phyloP scores from a whole-genome alignment of 2,113 vertebrate genomes.

The Phoenicopterus ruber region DNA sequence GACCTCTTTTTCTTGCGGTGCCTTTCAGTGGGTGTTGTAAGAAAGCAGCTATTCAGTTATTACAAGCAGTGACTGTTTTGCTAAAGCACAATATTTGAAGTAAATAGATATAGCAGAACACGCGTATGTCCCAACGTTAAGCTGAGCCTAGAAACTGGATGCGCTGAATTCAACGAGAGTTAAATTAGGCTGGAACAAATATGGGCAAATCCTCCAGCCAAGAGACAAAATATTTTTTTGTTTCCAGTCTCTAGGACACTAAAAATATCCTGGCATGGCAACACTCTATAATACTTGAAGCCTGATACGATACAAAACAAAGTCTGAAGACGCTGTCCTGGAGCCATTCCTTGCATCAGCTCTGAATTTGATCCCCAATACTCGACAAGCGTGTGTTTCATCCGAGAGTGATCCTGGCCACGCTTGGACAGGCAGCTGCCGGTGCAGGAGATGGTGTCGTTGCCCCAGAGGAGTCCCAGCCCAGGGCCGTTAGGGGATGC shows the following conservation, averaged over 20 bases:
- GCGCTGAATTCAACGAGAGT: background rate
- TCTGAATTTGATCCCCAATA: background rate
- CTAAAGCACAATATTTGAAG: background rate
- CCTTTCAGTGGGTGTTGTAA: conserved; percentile 17
- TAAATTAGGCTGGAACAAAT: conserved; percentile 34
- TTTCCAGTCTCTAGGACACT: conserved; percentile 30
- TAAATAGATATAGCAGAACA: background rate
- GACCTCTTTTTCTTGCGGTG: background rate
- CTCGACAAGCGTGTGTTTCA: background rate
- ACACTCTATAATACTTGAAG: background rate
- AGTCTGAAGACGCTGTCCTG: background rate
- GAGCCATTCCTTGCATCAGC: background rate
- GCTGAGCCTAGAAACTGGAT: conserved; percentile 51
- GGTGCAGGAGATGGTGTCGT: background rate
- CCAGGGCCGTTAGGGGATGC: background rate
- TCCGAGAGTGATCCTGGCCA: background rate
- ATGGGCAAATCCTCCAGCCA: conserved; percentile 33
- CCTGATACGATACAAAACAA: background rate
- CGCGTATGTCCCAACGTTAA: background rate
- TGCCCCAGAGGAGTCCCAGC: too few relatives aligned
- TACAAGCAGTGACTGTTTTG: conserved; percentile 29
- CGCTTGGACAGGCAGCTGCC: background rate
- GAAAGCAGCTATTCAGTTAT: conserved; percentile 58
- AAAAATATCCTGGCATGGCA: conserved; percentile 21
- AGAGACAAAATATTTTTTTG: conserved; percentile 45